These are phyloP conservation scores for Nanorana parkeri DNA, from an alignment of 2,113 vertebrate species.

Conservation along the genomic window DNA sequence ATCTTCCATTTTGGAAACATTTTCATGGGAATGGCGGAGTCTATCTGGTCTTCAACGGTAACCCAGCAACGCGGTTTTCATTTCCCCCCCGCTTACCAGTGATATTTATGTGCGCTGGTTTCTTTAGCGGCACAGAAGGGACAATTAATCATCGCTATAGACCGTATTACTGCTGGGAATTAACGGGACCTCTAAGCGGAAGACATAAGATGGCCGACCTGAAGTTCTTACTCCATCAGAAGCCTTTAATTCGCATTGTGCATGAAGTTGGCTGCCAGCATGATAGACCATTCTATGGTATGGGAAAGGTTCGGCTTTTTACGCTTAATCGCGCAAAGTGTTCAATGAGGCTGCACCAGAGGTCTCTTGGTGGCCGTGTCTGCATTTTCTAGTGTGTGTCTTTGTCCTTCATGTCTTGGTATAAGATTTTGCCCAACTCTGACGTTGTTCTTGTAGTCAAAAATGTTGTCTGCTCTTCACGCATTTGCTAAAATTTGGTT, in stretches of 20 bases:
- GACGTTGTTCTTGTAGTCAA: too few species aligned
- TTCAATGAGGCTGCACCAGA: neutral
- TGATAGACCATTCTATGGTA: neutral
- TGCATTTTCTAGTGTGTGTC: too few species aligned
- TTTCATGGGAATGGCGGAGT: constrained; percentile 17
- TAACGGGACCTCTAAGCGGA: neutral
- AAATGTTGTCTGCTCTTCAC: too few species aligned
- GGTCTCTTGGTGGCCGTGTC: too few species aligned
- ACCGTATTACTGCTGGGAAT: constrained; percentile 24
- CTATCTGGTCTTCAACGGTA: neutral
- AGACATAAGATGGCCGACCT: neutral
- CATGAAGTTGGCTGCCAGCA: neutral
- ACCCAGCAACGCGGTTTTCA: constrained; percentile 21
- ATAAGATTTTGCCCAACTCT: too few species aligned
- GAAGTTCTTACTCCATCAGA: neutral
- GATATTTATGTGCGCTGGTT: constrained; percentile 27
- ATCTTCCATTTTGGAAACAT: constrained; percentile 18
- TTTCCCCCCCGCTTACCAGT: neutral
- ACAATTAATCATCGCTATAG: constrained; percentile 3
- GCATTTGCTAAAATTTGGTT: too few species aligned
- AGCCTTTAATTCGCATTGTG: too few species aligned
- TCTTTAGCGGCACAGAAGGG: constrained; percentile 3
- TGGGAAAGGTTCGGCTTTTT: neutral
- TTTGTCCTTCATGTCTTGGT: too few species aligned
- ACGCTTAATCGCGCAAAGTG: neutral